These are phyloP conservation scores for Hormiphora californensis DNA, from an alignment of 37 sponge, comb jelly and placozoan genomes.

Conservation along the genomic window DNA sequence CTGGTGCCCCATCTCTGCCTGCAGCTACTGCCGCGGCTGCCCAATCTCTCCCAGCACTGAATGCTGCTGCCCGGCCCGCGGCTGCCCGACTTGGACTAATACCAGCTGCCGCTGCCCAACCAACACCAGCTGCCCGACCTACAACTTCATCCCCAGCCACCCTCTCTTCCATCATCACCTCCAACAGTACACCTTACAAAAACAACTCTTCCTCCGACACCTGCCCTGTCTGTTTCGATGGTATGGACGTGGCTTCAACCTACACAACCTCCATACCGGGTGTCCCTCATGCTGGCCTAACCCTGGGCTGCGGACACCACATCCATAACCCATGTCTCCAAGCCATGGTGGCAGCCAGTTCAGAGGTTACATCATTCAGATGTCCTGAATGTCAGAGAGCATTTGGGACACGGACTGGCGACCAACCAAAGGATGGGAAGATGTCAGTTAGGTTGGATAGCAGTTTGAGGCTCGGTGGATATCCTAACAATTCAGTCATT, in stretches of 20 bases:
- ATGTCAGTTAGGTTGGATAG: constrained; percentile 58
- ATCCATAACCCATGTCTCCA: constrained; percentile 11
- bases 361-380: neutral
- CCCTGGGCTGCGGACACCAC: constrained; percentile 13
- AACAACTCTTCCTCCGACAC: neutral
- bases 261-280: neutral
- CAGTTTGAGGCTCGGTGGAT: constrained; percentile 67
- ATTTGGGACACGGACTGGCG: constrained; percentile 81
- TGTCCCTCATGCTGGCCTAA: neutral
- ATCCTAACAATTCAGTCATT: constrained; percentile 64
- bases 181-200: neutral
- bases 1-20: neutral
- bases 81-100: neutral
- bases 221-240: constrained; percentile 20
- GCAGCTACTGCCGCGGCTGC: neutral
- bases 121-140: too few relatives aligned
- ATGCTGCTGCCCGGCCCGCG: neutral
- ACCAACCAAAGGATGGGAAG: constrained; percentile 73
- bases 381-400: constrained; percentile 90
- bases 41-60: neutral
- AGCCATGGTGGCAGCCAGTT: neutral
- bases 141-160: too few relatives aligned
- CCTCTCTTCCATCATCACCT: neutral
- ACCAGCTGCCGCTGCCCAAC: neutral
- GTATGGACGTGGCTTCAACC: neutral